phyloP scores from a whole-genome alignment of 2,888 invertebrate species.

The Camptogramma bilineatum region DNA sequence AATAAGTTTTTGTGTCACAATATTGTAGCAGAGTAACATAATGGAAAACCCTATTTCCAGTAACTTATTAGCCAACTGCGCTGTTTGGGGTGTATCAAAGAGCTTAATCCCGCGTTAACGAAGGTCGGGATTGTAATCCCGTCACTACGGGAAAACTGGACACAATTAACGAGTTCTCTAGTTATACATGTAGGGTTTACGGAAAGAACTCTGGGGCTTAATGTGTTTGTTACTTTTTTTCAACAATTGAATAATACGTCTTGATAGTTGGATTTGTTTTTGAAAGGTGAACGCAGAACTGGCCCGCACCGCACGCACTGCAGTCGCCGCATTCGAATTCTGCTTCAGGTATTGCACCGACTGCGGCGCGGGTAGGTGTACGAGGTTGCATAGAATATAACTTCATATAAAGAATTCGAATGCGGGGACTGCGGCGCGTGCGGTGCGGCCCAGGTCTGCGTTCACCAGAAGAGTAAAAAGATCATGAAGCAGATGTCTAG shows the following conservation, averaged over 20 bases:
- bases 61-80: slow-evolving; percentile 37
- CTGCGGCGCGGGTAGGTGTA: too few species aligned
- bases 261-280: background rate
- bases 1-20: background rate
- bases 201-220: slow-evolving; percentile 19
- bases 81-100: slow-evolving; percentile 57
- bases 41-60: slow-evolving; percentile 20
- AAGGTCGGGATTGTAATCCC: slow-evolving; percentile 66
- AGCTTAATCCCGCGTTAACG: slow-evolving; percentile 72
- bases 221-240: slow-evolving; percentile 23
- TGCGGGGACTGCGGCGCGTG: too few species aligned
- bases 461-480: too few species aligned
- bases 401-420: too few species aligned
- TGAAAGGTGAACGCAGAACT: too few species aligned
- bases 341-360: too few species aligned
- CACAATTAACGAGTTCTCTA: slow-evolving; percentile 67
- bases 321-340: too few species aligned
- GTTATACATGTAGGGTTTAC: slow-evolving; percentile 28
- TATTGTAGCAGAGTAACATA: slow-evolving; percentile 4
- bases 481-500: too few species aligned
- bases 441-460: too few species aligned
- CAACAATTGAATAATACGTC: background rate
- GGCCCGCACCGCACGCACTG: too few species aligned
- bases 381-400: too few species aligned
- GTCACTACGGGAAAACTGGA: slow-evolving; percentile 52